These are phyloP conservation scores for Folsomia manolachei DNA, from an alignment of 2,888 invertebrate genomes.

Conservation along the genomic window DNA sequence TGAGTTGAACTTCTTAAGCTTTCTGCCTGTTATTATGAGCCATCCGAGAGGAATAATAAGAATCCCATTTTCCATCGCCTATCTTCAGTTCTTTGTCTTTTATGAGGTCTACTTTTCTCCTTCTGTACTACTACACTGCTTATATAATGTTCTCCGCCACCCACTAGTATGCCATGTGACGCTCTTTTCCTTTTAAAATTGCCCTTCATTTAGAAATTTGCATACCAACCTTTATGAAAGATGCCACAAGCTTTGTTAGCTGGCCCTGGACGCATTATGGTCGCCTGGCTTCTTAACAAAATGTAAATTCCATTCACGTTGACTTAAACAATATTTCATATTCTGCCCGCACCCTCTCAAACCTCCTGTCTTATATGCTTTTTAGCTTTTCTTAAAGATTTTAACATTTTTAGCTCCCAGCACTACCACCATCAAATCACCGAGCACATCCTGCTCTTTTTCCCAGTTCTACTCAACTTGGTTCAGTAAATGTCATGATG, in stretches of 20 bases:
- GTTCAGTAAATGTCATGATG: too few relatives aligned
- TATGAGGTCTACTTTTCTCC: too few relatives aligned
- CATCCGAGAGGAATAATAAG: too few relatives aligned
- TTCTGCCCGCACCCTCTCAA: background rate
- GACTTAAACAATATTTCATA: background rate
- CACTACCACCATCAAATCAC: background rate
- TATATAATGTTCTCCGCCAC: too few relatives aligned
- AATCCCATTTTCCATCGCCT: too few relatives aligned
- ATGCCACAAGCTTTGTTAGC: constrained; percentile 5
- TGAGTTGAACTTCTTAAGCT: too few relatives aligned
- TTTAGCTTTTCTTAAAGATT: background rate
- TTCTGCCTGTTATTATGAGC: too few relatives aligned
- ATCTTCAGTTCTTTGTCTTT: too few relatives aligned
- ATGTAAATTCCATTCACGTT: background rate
- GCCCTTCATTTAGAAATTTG: constrained; percentile 4
- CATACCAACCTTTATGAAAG: background rate
- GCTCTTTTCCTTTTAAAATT: constrained; percentile 5
- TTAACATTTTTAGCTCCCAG: background rate
- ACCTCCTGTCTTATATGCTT: background rate
- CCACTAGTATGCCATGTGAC: background rate
- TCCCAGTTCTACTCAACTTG: too few relatives aligned
- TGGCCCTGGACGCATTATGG: too few relatives aligned
- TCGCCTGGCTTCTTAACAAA: background rate
- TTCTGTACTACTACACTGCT: too few relatives aligned
- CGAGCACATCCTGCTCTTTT: too few relatives aligned